These are phyloP conservation scores for Amniataba percoides DNA, from an alignment of 2,797 vertebrate genomes.

Conservation along the genomic window DNA sequence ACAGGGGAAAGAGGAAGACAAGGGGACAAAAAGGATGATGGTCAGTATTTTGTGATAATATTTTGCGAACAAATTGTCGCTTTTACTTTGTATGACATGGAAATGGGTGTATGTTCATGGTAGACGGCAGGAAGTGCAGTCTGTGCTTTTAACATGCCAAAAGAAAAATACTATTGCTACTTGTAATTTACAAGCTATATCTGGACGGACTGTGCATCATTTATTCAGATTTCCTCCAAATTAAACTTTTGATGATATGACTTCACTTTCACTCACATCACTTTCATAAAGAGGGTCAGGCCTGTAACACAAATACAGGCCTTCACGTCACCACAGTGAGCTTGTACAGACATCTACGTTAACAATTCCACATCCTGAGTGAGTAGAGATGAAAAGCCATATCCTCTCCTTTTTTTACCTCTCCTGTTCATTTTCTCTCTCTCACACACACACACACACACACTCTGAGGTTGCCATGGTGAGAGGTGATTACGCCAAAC, in stretches of 20 bases:
- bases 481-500: conserved; percentile 37
- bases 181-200: background rate
- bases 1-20: background rate
- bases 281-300: no score
- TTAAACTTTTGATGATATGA: background rate
- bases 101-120: no score
- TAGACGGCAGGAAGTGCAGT: no score
- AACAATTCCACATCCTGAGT: conserved; percentile 6
- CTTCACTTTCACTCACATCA: no score
- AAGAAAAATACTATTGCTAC: no score
- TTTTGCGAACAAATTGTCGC: background rate
- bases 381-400: conserved; percentile 8
- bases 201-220: no score
- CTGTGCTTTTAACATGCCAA: no score
- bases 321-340: background rate
- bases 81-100: background rate
- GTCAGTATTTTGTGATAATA: conserved; percentile 19
- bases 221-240: background rate
- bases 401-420: background rate
- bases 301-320: background rate
- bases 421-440: background rate
- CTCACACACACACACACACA: background rate
- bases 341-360: background rate
- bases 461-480: conserved; percentile 28
- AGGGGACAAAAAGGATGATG: conserved; percentile 17